Conservation (phyloP, 2,888 invertebrate genomes). For the Drosophila algonquin region DNA sequence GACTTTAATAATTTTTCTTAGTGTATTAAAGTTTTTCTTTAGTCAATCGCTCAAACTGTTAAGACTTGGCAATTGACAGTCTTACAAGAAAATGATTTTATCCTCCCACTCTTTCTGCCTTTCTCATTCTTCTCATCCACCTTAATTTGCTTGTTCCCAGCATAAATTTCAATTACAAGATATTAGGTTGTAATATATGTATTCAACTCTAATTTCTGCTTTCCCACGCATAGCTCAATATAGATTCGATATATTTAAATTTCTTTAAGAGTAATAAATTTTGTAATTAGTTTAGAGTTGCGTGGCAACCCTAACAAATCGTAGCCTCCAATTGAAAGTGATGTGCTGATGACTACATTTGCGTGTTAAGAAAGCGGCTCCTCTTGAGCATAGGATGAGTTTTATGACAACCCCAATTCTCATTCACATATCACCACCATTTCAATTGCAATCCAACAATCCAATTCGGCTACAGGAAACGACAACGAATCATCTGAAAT, state of each 20-base stretch:
- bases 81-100: conserved; percentile 74
- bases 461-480: conserved; percentile 65
- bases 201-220: background rate
- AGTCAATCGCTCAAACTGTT: conserved; percentile 73
- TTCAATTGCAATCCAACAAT: conserved; percentile 30
- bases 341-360: conserved; percentile 40
- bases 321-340: conserved; percentile 60
- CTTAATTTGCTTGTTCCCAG: conserved; percentile 43
- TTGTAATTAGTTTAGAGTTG: conserved; percentile 44
- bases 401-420: conserved; percentile 27
- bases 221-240: conserved; percentile 64
- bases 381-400: conserved; percentile 30
- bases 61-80: conserved; percentile 57
- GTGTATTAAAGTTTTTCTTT: conserved; percentile 43
- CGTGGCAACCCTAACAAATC: conserved; percentile 68
- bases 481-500: conserved; percentile 49
- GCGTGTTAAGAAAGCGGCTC: conserved; percentile 33
- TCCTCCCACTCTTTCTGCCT: conserved; percentile 8
- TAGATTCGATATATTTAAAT: conserved; percentile 69
- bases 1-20: background rate
- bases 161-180: conserved; percentile 46
- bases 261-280: conserved; percentile 33
- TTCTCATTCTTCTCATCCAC: conserved; percentile 14
- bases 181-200: conserved; percentile 43
- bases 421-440: conserved; percentile 20